Conservation (phyloP, 2,113 vertebrate species). For the Pongo pygmaeus region DNA sequence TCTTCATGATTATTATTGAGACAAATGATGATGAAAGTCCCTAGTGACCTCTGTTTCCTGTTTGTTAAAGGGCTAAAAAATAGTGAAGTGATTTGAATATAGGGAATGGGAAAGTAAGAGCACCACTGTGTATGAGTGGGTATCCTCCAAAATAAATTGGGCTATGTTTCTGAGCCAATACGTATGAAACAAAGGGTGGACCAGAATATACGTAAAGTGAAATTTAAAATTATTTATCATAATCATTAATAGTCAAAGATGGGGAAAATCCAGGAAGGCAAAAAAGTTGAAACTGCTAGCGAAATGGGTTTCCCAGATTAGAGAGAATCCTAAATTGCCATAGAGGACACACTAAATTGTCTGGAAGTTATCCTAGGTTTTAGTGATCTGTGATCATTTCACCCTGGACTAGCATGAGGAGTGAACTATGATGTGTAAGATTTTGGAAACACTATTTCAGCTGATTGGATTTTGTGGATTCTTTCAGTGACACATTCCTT, state of each 20-base stretch:
- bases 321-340: neutral
- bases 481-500: neutral
- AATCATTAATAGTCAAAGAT: neutral
- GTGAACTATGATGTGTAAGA: neutral
- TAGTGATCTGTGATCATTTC: neutral
- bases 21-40: neutral
- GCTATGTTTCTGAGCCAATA: neutral
- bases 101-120: neutral
- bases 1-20: neutral
- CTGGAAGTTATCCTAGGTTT: neutral
- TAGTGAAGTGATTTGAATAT: neutral
- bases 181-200: neutral
- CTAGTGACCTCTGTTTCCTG: neutral
- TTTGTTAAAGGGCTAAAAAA: neutral
- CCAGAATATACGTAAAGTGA: neutral
- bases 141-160: neutral
- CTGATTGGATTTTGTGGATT: neutral
- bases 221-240: neutral
- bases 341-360: neutral
- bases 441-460: slow-evolving; percentile 8
- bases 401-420: neutral
- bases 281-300: neutral
- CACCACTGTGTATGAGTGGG: neutral
- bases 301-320: neutral
- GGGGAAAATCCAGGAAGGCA: neutral